phyloP scores from a whole-genome alignment of 2,113 vertebrate genomes.

The Herpetotheres cachinnans region DNA sequence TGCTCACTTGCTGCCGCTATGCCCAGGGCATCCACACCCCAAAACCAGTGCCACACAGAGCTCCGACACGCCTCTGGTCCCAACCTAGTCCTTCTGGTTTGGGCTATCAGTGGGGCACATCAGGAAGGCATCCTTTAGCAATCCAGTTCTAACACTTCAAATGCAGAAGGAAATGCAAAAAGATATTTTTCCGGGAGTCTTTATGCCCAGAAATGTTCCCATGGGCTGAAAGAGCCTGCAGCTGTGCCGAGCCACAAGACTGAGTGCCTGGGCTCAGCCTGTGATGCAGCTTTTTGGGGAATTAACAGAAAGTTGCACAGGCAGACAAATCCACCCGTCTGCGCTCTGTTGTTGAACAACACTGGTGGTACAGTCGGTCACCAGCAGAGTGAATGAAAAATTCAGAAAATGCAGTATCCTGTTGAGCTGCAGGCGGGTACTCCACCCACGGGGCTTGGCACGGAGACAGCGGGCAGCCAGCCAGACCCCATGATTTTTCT shows the following conservation, averaged over 20 bases:
- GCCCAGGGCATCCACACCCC: background rate
- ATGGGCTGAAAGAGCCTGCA: background rate
- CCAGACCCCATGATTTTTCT: background rate
- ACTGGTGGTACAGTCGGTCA: fast-evolving
- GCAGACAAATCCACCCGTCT: background rate
- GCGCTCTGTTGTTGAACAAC: fast-evolving
- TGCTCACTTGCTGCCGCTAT: background rate
- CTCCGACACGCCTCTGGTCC: background rate
- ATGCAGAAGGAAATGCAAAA: background rate
- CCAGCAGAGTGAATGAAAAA: background rate
- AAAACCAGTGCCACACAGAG: background rate
- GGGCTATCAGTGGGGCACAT: fast-evolving
- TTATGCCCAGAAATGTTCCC: background rate
- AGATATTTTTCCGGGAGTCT: background rate
- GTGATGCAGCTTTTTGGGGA: fast-evolving
- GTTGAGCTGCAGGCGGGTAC: background rate
- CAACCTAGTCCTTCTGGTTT: background rate
- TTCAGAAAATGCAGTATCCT: background rate
- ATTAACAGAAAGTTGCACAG: background rate
- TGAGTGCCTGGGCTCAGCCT: fast-evolving
- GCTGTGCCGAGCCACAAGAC: fast-evolving
- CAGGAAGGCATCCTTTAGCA: background rate
- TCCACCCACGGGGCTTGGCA: background rate
- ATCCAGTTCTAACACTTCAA: background rate
- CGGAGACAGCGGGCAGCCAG: fast-evolving